These are phyloP conservation scores for Cotesia typhae DNA, from an alignment of 1,140 invertebrate genomes.

Conservation along the genomic window DNA sequence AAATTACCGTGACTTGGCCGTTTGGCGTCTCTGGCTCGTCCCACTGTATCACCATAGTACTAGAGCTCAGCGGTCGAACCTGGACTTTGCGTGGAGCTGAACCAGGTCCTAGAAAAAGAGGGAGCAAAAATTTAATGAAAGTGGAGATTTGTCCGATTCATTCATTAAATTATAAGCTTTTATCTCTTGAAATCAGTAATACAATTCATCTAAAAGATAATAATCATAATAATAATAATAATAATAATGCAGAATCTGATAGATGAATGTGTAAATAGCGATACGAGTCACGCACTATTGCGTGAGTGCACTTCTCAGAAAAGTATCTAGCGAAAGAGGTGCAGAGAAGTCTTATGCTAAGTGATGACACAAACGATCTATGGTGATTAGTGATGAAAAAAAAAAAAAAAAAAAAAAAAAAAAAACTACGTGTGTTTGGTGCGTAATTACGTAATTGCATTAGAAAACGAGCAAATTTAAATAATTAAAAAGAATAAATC, in stretches of 20 bases:
- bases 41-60: conserved; percentile 97
- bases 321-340: background rate
- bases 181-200: too few relatives aligned
- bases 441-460: conserved; percentile 17
- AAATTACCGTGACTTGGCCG: conserved; percentile 88
- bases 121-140: background rate
- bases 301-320: conserved; percentile 2
- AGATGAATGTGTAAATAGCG: background rate
- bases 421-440: background rate
- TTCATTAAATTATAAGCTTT: background rate
- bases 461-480: background rate
- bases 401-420: too few relatives aligned
- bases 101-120: conserved; percentile 81
- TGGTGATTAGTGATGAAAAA: too few relatives aligned
- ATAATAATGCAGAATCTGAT: background rate
- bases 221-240: too few relatives aligned
- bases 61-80: conserved; percentile 91
- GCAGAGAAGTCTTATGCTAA: background rate
- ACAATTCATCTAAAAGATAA: too few relatives aligned
- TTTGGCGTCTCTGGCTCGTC: conserved; percentile 96
- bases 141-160: background rate
- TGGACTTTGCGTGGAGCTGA: conserved; percentile 92
- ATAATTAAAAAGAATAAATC: background rate
- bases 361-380: background rate
- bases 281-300: conserved; percentile 3